Percentiles rank a stretch among this genome's conserved stretches.
phyloP scores from a whole-genome alignment of 2,888 invertebrate species.

The Tromatobia lineatoria region DNA sequence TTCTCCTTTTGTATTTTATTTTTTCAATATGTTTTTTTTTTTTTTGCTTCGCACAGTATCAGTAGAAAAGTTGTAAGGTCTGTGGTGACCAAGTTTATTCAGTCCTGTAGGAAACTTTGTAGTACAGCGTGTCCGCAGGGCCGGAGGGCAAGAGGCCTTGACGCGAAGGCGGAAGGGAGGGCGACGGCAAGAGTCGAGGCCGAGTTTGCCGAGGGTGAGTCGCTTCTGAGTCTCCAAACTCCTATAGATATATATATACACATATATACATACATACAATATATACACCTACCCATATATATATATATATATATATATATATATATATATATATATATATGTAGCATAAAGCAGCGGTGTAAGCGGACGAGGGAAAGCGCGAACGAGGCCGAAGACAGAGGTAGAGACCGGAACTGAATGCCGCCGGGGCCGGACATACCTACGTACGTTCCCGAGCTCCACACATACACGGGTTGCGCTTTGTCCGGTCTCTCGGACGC shows the following conservation, averaged over 20 bases:
- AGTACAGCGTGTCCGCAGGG: slow-evolving; percentile 84
- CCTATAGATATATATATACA: too few species aligned
- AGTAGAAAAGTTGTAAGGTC: slow-evolving; percentile 77
- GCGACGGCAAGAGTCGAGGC: slow-evolving; percentile 39
- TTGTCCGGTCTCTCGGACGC: slow-evolving; percentile 85
- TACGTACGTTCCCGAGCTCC: slow-evolving; percentile 71
- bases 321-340: too few species aligned
- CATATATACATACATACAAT: too few species aligned
- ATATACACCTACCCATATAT: too few species aligned
- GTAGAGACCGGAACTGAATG: slow-evolving; percentile 80
- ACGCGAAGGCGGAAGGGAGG: slow-evolving; percentile 42
- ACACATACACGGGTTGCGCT: slow-evolving; percentile 81
- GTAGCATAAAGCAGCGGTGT: background rate
- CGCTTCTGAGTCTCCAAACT: slow-evolving; percentile 37
- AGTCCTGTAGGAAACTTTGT: slow-evolving; percentile 84
- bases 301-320: too few species aligned
- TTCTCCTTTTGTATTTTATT: slow-evolving; percentile 21
- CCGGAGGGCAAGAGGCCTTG: slow-evolving; percentile 83
- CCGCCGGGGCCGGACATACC: slow-evolving; percentile 83
- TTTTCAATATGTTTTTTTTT: slow-evolving; percentile 22
- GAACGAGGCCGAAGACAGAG: slow-evolving; percentile 61
- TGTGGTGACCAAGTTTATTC: slow-evolving; percentile 84
- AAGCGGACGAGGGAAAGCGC: slow-evolving; percentile 46
- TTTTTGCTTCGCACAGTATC: slow-evolving; percentile 38
- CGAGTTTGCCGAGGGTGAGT: slow-evolving; percentile 38